Base-by-base conservation (phyloP, 1,140 invertebrate genomes). In the Drosophila watanabei region DNA sequence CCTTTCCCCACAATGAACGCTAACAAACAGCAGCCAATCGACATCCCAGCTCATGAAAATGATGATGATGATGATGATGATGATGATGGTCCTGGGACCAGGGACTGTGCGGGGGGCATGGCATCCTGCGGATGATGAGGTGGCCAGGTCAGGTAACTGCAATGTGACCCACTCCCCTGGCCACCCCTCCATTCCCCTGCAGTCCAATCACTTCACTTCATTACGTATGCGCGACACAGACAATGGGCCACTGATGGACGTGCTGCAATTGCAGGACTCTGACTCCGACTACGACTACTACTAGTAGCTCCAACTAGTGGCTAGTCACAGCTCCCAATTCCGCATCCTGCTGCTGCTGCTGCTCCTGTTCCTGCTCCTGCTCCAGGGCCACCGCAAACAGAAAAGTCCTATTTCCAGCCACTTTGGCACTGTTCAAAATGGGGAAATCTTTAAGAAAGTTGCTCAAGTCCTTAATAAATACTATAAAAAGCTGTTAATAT, bases 141-240 rank as follows among this genome's bases (percentile, higher is more conserved):
- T 48, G 43, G 63, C 37, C 57, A 39, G 80, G 46, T 79, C 62
- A 68, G 80, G 69, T 61, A 65, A 54, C 51, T 75, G 76, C 56
- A 63, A 33, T 57, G 54, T 57, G 54, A 57, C 35, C 54, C 54
- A 56, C 54, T 57, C 35, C 33, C 24, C 51, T 13, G 28, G 20
- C 51, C 18, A 30, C 11, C 13, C 14, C 2, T 0, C 4, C 58
- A 18, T 18, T 61, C 75, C 64, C 46, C 62, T 51, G n/a, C 41
- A 48, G 80, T 75, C 37, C 35, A 64, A 57, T 41, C 56, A 62
- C 41, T 85, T 65, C 70, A 79, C 75, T 89, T 89, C 85, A 89
- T 89, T 89, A 89, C 79, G 85, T 89, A 89, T 89, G 85, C 85
- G 86, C 86, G 82, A 85, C 85, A 85, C 85, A 89, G 86, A 89